These are phyloP conservation scores for Yponomeuta evonymella DNA, from an alignment of 2,888 invertebrate species.

Conservation along the genomic window DNA sequence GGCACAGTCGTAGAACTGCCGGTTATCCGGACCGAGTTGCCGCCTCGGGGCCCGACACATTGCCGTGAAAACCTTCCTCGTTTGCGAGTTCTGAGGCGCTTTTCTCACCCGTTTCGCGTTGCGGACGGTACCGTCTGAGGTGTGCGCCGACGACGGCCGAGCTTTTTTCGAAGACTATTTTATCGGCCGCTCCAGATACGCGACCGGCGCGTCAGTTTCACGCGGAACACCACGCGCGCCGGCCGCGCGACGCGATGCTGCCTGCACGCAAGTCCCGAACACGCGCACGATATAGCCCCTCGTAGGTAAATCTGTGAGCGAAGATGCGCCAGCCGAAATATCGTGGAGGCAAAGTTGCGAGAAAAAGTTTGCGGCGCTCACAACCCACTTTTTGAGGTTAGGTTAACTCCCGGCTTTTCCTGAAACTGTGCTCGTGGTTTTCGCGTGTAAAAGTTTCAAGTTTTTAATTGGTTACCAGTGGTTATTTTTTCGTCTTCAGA, in stretches of 20 bases:
- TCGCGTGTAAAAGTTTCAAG: slow-evolving; percentile 22
- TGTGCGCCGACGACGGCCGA: slow-evolving; percentile 4
- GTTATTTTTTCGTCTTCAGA: slow-evolving; percentile 49
- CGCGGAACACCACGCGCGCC: slow-evolving; percentile 50
- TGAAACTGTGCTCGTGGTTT: slow-evolving; percentile 35
- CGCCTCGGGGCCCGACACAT: too few species aligned
- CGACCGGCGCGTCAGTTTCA: slow-evolving; percentile 50
- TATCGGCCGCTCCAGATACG: slow-evolving; percentile 48
- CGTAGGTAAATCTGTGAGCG: slow-evolving; percentile 50
- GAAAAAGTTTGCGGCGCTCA: slow-evolving; percentile 26
- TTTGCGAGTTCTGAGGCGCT: too few species aligned
- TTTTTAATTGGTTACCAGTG: background rate
- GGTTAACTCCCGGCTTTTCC: slow-evolving; percentile 46
- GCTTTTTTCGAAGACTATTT: slow-evolving; percentile 37
- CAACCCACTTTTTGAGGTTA: slow-evolving; percentile 39
- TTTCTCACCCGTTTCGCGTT: background rate
- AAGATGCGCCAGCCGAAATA: slow-evolving; percentile 38
- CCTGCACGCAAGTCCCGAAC: slow-evolving; percentile 29
- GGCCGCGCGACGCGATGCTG: slow-evolving; percentile 32
- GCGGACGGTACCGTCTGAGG: slow-evolving; percentile 10
- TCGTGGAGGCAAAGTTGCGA: slow-evolving; percentile 41
- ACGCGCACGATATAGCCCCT: slow-evolving; percentile 55
- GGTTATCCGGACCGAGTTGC: too few species aligned
- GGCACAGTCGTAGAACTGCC: too few species aligned
- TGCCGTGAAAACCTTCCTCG: too few species aligned